These are phyloP conservation scores for Lepetodrilus schrolli DNA, from an alignment of 2,888 invertebrate genomes.

Conservation along the genomic window DNA sequence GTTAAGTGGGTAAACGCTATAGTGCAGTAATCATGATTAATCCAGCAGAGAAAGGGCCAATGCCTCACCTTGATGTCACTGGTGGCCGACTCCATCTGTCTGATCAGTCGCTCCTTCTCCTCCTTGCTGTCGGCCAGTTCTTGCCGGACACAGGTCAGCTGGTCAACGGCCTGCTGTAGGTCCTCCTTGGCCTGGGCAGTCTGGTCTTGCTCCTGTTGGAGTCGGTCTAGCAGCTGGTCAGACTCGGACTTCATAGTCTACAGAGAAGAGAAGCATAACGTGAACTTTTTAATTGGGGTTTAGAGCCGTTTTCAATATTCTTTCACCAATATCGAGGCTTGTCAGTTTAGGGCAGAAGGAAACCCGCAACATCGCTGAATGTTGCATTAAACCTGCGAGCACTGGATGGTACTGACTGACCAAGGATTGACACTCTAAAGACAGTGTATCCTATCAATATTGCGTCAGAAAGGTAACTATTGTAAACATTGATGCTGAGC, in stretches of 20 bases:
- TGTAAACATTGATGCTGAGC: no score
- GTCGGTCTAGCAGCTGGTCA: constrained; percentile 45
- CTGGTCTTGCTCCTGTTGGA: constrained; percentile 43
- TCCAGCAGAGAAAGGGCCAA: no score
- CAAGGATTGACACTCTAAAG: no score
- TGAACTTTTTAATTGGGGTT: background rate
- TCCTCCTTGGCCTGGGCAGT: constrained; percentile 50
- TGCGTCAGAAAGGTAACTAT: no score
- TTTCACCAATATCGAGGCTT: no score
- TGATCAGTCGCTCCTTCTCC: constrained; percentile 51
- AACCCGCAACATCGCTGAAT: no score
- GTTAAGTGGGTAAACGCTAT: no score
- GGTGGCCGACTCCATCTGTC: constrained; percentile 45
- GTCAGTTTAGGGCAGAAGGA: no score
- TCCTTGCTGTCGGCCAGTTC: constrained; percentile 49
- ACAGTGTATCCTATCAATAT: no score
- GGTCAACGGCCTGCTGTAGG: constrained; percentile 52
- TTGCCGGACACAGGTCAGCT: constrained; percentile 53
- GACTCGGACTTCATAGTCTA: constrained; percentile 36
- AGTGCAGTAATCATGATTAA: no score
- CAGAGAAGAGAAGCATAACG: background rate
- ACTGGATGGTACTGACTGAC: no score
- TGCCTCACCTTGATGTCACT: constrained; percentile 54
- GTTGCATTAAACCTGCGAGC: no score
- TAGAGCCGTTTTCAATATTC: background rate